Conservation (phyloP, 2,888 invertebrate species). For the Dromius quadrimaculatus region DNA sequence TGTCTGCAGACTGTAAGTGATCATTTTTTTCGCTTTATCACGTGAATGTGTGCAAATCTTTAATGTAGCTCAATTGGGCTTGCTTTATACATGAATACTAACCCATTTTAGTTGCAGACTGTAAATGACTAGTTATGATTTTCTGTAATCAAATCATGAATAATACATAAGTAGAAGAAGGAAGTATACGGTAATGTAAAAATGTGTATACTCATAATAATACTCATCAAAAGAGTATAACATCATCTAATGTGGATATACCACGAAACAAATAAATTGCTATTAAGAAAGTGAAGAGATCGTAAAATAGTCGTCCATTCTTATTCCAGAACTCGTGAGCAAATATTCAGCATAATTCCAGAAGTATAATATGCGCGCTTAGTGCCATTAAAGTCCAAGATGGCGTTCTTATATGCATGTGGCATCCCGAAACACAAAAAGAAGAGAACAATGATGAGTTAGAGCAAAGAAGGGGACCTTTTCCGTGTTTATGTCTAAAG, state of each 20-base stretch:
- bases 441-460: constrained; percentile 55
- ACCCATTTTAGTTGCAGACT: too few species aligned
- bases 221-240: neutral
- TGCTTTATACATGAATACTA: too few species aligned
- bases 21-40: too few species aligned
- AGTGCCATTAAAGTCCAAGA: constrained; percentile 29
- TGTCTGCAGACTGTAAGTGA: too few species aligned
- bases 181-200: too few species aligned
- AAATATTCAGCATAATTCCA: constrained; percentile 23
- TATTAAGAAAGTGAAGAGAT: constrained; percentile 14
- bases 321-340: constrained; percentile 9
- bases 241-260: too few species aligned
- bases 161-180: too few species aligned
- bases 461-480: constrained; percentile 47
- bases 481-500: constrained; percentile 48
- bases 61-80: too few species aligned
- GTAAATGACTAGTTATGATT: too few species aligned
- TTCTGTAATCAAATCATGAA: too few species aligned
- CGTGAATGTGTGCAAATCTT: too few species aligned
- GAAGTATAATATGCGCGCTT: constrained; percentile 30
- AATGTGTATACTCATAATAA: neutral
- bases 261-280: constrained; percentile 34
- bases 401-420: constrained; percentile 13
- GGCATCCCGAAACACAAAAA: constrained; percentile 16
- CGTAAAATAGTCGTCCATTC: constrained; percentile 38